A percentile compares a stretch with the other conserved stretches of the same genome.
Evolutionary conservation across 2,888 invertebrate species (phyloP).

Genomic region (Harpagoxenus sublaevis): DNA sequence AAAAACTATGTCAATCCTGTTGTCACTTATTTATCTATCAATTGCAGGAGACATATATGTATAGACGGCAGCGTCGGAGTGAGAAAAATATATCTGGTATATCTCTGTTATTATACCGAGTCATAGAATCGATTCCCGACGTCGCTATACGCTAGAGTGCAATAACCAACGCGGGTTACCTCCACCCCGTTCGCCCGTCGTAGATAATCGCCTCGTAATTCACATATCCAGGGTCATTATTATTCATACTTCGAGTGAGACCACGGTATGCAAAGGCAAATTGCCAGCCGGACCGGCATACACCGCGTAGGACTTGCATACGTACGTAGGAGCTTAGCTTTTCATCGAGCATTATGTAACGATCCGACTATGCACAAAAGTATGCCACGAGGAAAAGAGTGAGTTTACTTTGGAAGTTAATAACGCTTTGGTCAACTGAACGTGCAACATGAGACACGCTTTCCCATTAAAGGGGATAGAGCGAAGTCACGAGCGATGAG

Average conservation of each 20-base stretch:
- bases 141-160: conserved; percentile 56
- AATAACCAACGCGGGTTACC: conserved; percentile 65
- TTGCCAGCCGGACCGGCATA: conserved; percentile 69
- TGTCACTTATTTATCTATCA: neutral
- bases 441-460: conserved; percentile 43
- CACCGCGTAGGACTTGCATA: conserved; percentile 61
- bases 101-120: conserved; percentile 52
- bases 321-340: conserved; percentile 68
- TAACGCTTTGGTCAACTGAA: conserved; percentile 64
- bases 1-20: neutral
- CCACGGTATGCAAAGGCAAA: conserved; percentile 72
- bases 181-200: conserved; percentile 25
- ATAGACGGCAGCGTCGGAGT: neutral
- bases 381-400: conserved; percentile 57
- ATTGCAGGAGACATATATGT: neutral
- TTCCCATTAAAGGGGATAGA: conserved; percentile 52
- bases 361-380: conserved; percentile 53
- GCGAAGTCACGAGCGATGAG: conserved; percentile 46
- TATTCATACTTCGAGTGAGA: conserved; percentile 75
- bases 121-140: conserved; percentile 64
- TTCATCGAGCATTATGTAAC: conserved; percentile 70
- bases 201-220: conserved; percentile 76
- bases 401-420: conserved; percentile 70
- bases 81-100: conserved; percentile 30
- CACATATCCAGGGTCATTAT: conserved; percentile 75